Evolutionary conservation across 2,797 vertebrate species (phyloP).

Genomic region (Hippopotamyrus pictus): DNA sequence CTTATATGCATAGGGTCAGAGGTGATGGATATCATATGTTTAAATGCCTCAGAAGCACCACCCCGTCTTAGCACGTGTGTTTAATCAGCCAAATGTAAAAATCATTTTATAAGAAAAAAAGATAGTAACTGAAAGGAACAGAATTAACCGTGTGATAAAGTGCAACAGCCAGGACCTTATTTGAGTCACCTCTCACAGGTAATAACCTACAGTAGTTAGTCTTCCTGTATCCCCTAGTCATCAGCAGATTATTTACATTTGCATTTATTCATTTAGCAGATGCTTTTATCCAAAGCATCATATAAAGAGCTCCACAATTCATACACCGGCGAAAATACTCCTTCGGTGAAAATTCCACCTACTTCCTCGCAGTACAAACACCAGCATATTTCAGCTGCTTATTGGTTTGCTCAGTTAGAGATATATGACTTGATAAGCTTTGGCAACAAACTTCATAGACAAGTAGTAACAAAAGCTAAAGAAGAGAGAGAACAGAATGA

Average conservation of each 20-base stretch:
- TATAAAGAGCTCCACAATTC: background rate
- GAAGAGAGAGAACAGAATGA: background rate
- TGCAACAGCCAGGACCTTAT: background rate
- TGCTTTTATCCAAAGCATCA: background rate
- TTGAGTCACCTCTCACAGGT: constrained; percentile 1
- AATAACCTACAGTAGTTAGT: constrained; percentile 11
- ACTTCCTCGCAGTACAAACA: background rate
- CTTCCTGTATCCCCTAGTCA: background rate
- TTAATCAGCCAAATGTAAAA: background rate
- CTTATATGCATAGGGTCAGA: background rate
- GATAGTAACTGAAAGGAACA: background rate
- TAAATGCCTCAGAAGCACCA: background rate
- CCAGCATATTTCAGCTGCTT: constrained; percentile 21
- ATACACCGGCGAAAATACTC: background rate
- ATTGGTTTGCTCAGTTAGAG: constrained; percentile 25
- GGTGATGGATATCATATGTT: background rate
- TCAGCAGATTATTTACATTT: constrained; percentile 3
- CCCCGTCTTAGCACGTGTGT: background rate
- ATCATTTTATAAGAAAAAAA: background rate
- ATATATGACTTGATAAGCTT: background rate
- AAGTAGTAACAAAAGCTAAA: background rate
- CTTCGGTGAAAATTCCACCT: background rate
- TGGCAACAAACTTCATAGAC: constrained; percentile 13
- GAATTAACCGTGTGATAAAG: constrained; percentile 9
- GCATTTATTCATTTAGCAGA: constrained; percentile 5